Evolutionary conservation across 2,113 vertebrate species (phyloP).

Genomic region (Chelonoidis abingdonii): DNA sequence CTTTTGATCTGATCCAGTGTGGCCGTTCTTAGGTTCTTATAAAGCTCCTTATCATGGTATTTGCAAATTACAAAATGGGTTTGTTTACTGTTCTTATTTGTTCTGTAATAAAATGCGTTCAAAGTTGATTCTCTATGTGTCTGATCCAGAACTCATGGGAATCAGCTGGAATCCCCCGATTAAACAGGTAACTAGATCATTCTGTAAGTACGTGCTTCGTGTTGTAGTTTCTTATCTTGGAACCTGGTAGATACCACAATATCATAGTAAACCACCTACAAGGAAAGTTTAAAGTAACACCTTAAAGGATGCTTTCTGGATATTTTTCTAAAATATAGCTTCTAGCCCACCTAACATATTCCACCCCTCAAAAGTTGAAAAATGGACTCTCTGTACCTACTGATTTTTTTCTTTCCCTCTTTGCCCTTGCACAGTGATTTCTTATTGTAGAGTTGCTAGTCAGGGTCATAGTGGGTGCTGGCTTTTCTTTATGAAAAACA

Average conservation of each 20-base stretch:
- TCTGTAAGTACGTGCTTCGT: constrained; percentile 29
- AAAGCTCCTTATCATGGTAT: constrained; percentile 42
- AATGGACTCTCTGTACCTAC: neutral
- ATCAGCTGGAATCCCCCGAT: constrained; percentile 46
- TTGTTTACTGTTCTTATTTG: constrained; percentile 65
- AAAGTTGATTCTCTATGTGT: constrained; percentile 46
- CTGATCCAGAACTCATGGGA: neutral
- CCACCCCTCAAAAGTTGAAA: constrained; percentile 6
- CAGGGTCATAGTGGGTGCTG: neutral
- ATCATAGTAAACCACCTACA: constrained; percentile 40
- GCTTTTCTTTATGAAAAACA: neutral
- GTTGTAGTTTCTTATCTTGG: constrained; percentile 48
- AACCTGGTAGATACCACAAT: constrained; percentile 39
- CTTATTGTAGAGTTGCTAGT: fast-evolving
- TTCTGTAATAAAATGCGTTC: constrained; percentile 52
- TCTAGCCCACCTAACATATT: neutral
- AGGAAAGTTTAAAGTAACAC: neutral
- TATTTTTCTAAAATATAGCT: neutral
- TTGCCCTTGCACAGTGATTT: neutral
- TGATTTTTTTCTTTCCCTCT: neutral
- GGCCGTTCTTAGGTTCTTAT: neutral
- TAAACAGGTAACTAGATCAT: neutral
- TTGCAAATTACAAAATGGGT: constrained; percentile 58
- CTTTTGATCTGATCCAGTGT: too few species aligned
- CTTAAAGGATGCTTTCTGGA: constrained; percentile 6